Conservation (phyloP, 2,888 invertebrate genomes). For the Zeuzera pyrina region DNA sequence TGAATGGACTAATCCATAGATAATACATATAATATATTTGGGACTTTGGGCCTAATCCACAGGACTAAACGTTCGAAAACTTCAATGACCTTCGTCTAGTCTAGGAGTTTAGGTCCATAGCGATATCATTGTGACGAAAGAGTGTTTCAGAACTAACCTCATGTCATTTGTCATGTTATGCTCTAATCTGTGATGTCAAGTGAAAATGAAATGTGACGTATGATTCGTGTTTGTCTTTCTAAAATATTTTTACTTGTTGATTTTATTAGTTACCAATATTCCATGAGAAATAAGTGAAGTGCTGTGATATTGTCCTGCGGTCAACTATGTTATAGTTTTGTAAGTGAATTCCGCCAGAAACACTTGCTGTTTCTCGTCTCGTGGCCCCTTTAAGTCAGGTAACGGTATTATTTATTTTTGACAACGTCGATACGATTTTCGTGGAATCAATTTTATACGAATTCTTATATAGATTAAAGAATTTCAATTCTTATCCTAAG, state of each 20-base stretch:
- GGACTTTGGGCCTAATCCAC: no score
- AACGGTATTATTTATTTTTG: conserved; percentile 68
- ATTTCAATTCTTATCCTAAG: no score
- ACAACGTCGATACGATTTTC: conserved; percentile 48
- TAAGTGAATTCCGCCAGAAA: conserved; percentile 25
- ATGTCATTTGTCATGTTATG: no score
- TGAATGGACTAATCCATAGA: no score
- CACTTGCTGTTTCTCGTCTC: conserved; percentile 27
- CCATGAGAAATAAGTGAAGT: conserved; percentile 39
- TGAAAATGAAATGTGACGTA: conserved; percentile 55
- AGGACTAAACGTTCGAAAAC: no score
- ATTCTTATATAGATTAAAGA: no score
- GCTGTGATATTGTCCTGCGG: conserved; percentile 24
- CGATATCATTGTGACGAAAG: no score
- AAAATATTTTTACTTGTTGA: conserved; percentile 60
- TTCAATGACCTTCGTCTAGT: no score
- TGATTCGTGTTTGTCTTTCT: conserved; percentile 47
- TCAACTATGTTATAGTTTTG: conserved; percentile 46
- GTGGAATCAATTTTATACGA: no score
- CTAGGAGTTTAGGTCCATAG: no score
- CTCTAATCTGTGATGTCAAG: conserved; percentile 26
- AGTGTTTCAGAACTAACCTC: no score
- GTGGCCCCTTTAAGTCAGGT: conserved; percentile 49
- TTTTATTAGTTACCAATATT: conserved; percentile 48
- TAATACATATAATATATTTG: no score